A percentile compares a stretch with the other conserved stretches of the same genome.
Evolutionary conservation across 1,140 invertebrate genomes (phyloP).

Genomic region (Gonatopus flavifemur): DNA sequence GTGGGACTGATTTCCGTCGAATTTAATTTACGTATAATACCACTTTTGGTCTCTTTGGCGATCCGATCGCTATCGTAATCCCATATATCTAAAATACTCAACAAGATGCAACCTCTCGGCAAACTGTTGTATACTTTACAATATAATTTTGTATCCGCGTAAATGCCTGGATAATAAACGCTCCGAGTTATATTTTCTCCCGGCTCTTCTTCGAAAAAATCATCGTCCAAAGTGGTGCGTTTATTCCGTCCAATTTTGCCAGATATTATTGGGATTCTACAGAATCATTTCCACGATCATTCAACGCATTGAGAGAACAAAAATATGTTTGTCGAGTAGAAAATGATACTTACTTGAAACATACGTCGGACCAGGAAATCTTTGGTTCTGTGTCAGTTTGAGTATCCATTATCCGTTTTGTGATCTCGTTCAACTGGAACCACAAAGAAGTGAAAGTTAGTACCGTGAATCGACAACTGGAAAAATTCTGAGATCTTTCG

Average conservation of each 20-base stretch:
- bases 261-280: conserved; percentile 48
- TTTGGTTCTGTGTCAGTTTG: conserved; percentile 31
- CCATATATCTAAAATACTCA: conserved; percentile 74
- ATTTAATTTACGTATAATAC: conserved; percentile 68
- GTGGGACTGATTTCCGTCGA: conserved; percentile 62
- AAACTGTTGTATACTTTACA: conserved; percentile 63
- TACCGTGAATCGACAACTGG: too few species aligned
- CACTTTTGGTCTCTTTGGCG: conserved; percentile 59
- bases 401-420: conserved; percentile 34
- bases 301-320: background rate
- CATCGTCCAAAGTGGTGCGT: conserved; percentile 32
- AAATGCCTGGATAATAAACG: conserved; percentile 59
- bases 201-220: conserved; percentile 47
- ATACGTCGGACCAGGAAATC: conserved; percentile 64
- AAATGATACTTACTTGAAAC: conserved; percentile 63
- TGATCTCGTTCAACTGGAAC: conserved; percentile 49
- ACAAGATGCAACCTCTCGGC: conserved; percentile 62
- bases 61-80: conserved; percentile 63
- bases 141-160: conserved; percentile 59
- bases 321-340: background rate
- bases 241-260: conserved; percentile 21
- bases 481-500: too few species aligned
- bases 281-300: conserved; percentile 10
- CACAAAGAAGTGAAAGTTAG: too few species aligned
- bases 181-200: conserved; percentile 23